These are phyloP conservation scores for Neodiprion lecontei DNA, from an alignment of 1,140 invertebrate species.

Conservation along the genomic window DNA sequence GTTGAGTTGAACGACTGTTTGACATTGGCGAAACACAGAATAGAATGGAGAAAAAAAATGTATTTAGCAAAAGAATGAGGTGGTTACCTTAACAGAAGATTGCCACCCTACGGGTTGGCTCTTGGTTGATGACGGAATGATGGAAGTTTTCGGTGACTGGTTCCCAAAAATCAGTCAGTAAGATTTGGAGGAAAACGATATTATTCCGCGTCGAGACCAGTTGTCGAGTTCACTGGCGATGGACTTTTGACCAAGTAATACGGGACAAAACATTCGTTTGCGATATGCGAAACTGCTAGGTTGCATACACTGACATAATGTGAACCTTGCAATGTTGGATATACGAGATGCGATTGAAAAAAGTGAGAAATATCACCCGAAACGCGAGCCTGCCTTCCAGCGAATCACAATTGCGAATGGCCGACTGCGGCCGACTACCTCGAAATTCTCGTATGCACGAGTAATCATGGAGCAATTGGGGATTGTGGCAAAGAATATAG, in stretches of 20 bases:
- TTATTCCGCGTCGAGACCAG: constrained; percentile 44
- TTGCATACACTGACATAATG: background rate
- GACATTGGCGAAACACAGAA: background rate
- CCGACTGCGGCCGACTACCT: background rate
- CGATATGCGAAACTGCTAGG: background rate
- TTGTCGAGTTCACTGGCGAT: constrained; percentile 40
- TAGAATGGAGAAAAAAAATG: background rate
- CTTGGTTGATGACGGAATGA: constrained; percentile 63
- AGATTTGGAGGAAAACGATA: constrained; percentile 30
- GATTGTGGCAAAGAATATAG: no score
- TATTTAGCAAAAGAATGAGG: background rate
- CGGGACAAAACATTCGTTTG: constrained; percentile 51
- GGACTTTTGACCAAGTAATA: constrained; percentile 29
- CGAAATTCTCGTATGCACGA: background rate
- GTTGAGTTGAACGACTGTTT: background rate
- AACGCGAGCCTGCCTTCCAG: background rate
- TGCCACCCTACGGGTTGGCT: constrained; percentile 62
- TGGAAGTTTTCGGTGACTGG: constrained; percentile 60
- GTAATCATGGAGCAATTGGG: no score
- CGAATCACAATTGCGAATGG: background rate
- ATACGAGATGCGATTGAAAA: background rate
- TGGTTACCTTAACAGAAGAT: constrained; percentile 57
- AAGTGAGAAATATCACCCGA: background rate
- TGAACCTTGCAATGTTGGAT: background rate
- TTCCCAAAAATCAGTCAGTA: constrained; percentile 63